Conservation (phyloP, 1,140 invertebrate genomes). For the Semibalanus balanoides region DNA sequence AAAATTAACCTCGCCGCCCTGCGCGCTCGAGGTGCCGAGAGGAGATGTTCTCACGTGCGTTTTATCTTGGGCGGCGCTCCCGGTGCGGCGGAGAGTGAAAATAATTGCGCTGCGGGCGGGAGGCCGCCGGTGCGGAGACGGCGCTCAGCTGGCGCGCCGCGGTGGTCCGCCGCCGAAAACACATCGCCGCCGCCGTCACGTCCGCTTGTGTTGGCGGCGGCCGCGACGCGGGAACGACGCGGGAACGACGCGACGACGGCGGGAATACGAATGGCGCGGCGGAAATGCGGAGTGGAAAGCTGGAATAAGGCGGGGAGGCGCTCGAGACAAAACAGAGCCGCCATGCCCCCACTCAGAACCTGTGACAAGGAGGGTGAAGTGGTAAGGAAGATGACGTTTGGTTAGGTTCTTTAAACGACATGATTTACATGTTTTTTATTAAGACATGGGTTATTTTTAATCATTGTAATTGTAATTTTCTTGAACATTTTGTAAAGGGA, state of each 20-base stretch:
- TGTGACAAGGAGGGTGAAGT: too few species aligned
- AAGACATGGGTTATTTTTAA: too few species aligned
- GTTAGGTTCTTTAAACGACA: too few species aligned
- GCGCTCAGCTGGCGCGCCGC: not conserved
- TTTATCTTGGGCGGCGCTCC: not conserved
- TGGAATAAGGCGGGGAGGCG: too few species aligned
- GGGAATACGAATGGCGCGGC: not conserved
- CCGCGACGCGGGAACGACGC: too few species aligned
- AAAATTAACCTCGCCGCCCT: not conserved
- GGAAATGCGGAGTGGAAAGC: too few species aligned
- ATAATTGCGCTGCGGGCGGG: not conserved
- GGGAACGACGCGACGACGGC: not conserved
- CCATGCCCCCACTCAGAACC: too few species aligned
- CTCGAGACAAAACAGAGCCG: too few species aligned
- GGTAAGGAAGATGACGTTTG: too few species aligned
- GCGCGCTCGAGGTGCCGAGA: not conserved
- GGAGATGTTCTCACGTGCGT: constrained; percentile 1
- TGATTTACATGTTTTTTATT: too few species aligned
- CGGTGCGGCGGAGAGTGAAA: not conserved
- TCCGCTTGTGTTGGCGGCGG: not conserved
- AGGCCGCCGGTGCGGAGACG: not conserved
- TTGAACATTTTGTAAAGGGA: too few species aligned
- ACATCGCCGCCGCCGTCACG: not conserved
- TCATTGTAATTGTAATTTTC: too few species aligned
- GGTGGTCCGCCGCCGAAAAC: not conserved